Evolutionary conservation across 2,113 vertebrate species (phyloP).

Genomic region (Eptatretus burgeri): DNA sequence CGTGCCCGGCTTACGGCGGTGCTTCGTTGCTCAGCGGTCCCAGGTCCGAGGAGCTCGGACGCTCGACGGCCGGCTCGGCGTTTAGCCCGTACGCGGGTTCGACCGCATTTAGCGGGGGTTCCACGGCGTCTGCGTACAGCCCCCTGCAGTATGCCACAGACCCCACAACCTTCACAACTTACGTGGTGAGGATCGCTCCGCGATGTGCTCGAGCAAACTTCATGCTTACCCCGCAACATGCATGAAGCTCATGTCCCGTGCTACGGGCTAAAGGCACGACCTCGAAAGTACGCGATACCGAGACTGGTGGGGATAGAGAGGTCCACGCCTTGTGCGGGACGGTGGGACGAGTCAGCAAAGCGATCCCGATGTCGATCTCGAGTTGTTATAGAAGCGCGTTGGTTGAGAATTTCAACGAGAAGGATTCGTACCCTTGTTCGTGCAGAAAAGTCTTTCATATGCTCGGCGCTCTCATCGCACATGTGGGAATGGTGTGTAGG

Average conservation of each 20-base stretch:
- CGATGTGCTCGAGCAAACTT: not conserved
- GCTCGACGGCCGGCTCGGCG: slow-evolving; percentile 72
- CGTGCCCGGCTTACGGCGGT: slow-evolving; percentile 69
- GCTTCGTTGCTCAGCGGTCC: slow-evolving; percentile 64
- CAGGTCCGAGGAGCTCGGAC: slow-evolving; percentile 61
- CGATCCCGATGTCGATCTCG: no score
- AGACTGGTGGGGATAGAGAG: not conserved
- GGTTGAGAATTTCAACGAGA: no score
- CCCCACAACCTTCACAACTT: slow-evolving; percentile 42
- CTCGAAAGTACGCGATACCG: not conserved
- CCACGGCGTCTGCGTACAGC: slow-evolving; percentile 36
- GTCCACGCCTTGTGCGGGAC: no score
- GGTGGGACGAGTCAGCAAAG: no score
- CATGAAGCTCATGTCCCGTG: not conserved
- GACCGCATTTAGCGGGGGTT: slow-evolving; percentile 52
- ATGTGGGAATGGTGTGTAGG: no score
- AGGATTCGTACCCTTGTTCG: no score
- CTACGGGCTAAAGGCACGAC: not conserved
- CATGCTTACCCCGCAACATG: not conserved
- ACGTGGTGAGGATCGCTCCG: slow-evolving; percentile 45
- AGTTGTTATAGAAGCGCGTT: no score
- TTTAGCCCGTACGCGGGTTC: slow-evolving; percentile 91
- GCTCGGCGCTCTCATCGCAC: no score
- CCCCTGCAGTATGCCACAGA: slow-evolving; percentile 66
- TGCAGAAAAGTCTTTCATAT: no score